A percentile compares a stretch with the other conserved stretches of the same genome.
Evolutionary conservation across 2,888 invertebrate species (phyloP).

Genomic region (Tipula helvola): DNA sequence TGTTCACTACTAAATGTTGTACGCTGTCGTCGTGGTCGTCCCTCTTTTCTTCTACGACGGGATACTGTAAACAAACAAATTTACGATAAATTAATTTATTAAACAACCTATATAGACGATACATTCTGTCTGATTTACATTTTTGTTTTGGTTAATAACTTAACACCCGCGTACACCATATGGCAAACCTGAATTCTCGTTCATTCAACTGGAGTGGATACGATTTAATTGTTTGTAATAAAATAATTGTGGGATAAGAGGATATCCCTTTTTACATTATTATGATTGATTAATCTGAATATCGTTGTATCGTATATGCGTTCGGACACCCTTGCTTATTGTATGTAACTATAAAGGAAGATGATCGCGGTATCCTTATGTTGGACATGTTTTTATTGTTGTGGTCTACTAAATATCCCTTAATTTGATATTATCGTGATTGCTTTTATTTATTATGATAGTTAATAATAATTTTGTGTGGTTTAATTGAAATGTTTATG

Average conservation of each 20-base stretch:
- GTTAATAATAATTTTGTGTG: background rate
- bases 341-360: background rate
- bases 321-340: background rate
- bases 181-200: background rate
- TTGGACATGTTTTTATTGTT: background rate
- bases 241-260: slow-evolving; percentile 10
- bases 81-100: background rate
- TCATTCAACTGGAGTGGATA: background rate
- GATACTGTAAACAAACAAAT: slow-evolving; percentile 50
- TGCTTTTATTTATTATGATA: background rate
- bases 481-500: background rate
- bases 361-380: background rate
- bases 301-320: background rate
- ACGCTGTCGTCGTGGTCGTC: slow-evolving; percentile 74
- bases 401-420: background rate
- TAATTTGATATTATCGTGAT: background rate
- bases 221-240: slow-evolving; percentile 1
- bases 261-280: slow-evolving; percentile 7
- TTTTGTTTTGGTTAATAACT: background rate
- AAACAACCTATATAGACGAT: background rate
- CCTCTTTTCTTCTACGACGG: slow-evolving; percentile 72
- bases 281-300: background rate
- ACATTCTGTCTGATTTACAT: background rate
- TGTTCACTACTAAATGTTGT: slow-evolving; percentile 94
- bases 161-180: slow-evolving; percentile 5